Evolutionary conservation across 2,113 vertebrate species (phyloP).

Genomic region (Nansenia antarctica): DNA sequence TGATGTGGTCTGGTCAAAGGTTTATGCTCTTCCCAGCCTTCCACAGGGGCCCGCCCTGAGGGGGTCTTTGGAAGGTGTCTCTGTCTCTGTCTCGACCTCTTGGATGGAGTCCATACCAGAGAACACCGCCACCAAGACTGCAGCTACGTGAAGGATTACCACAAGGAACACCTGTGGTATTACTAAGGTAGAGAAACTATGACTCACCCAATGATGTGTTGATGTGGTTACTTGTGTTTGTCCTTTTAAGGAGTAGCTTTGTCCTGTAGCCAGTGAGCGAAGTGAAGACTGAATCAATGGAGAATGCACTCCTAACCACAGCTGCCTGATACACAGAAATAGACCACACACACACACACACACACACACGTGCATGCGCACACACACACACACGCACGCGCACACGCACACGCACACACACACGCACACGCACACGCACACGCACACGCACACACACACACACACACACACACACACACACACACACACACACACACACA

Average conservation of each 20-base stretch:
- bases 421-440: too few relatives aligned
- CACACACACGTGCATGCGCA: too few relatives aligned
- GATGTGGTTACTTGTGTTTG: constrained; percentile 45
- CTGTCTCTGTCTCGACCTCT: background rate
- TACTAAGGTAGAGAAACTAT: constrained; percentile 50
- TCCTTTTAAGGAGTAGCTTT: constrained; percentile 28
- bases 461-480: too few relatives aligned
- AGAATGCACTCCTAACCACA: background rate
- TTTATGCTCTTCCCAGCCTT: constrained; percentile 26
- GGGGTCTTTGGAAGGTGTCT: constrained; percentile 28
- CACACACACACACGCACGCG: too few relatives aligned
- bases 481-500: too few relatives aligned
- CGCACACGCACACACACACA: too few relatives aligned
- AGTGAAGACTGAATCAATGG: constrained; percentile 5
- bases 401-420: too few relatives aligned
- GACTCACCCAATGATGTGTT: constrained; percentile 53
- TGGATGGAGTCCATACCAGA: constrained; percentile 26
- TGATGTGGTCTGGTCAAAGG: constrained; percentile 41
- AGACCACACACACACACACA: too few relatives aligned
- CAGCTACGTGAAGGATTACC: constrained; percentile 13
- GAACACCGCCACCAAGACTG: constrained; percentile 2
- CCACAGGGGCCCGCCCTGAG: constrained; percentile 28
- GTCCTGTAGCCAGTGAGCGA: constrained; percentile 8
- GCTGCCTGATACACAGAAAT: background rate
- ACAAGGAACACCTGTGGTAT: constrained; percentile 49